These are phyloP conservation scores for Porites lutea DNA, from an alignment of 64 coral and sea anemone genomes.

Conservation along the genomic window DNA sequence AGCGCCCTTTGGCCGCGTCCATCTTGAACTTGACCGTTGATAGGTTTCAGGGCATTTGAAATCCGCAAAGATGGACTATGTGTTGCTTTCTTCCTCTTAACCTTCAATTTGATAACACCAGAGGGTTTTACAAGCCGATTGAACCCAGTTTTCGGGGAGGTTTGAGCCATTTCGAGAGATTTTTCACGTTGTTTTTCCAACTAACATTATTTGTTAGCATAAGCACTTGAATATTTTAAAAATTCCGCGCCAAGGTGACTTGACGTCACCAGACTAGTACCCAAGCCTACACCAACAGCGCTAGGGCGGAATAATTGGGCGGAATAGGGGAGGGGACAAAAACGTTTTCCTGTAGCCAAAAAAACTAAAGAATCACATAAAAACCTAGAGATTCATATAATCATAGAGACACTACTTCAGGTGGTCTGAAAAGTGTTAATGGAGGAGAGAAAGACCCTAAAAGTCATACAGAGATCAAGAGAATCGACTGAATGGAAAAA, in stretches of 20 bases:
- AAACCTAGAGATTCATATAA: too few relatives aligned
- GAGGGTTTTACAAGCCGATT: slow-evolving; percentile 50
- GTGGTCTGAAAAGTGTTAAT: too few relatives aligned
- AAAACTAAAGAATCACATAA: too few relatives aligned
- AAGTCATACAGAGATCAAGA: too few relatives aligned
- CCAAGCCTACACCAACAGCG: not conserved
- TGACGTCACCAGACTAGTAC: not conserved
- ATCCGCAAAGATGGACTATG: not conserved
- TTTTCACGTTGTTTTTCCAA: too few relatives aligned
- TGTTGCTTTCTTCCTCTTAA: slow-evolving; percentile 73
- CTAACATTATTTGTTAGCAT: not conserved
- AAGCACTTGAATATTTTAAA: not conserved
- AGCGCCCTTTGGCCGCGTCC: slow-evolving; percentile 10
- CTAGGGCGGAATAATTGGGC: too few relatives aligned
- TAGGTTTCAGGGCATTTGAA: slow-evolving; percentile 74
- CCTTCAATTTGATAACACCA: slow-evolving; percentile 79
- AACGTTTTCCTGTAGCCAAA: too few relatives aligned
- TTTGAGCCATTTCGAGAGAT: not conserved
- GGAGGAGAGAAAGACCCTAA: too few relatives aligned
- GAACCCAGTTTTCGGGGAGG: not conserved
- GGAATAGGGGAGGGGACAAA: too few relatives aligned
- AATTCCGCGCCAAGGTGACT: slow-evolving; percentile 39
- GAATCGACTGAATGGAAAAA: too few relatives aligned
- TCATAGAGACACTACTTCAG: too few relatives aligned
- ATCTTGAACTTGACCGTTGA: slow-evolving; percentile 57